phyloP scores from a whole-genome alignment of 1,140 invertebrate genomes.

The Trachelipus rathkii region DNA sequence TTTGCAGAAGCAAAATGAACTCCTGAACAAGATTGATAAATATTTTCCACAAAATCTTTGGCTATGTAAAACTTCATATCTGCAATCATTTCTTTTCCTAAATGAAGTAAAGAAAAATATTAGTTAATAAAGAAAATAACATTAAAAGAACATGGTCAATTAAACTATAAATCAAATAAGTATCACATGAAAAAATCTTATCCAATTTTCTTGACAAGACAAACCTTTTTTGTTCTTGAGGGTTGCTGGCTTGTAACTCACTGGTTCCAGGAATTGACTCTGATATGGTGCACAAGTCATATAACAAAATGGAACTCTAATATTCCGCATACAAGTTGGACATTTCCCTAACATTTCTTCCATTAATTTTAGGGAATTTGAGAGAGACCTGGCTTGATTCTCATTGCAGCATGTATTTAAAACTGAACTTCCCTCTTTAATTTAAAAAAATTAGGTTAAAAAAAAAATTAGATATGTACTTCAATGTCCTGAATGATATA shows the following conservation, averaged over 20 bases:
- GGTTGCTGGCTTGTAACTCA: conserved; percentile 43
- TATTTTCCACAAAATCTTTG: conserved; percentile 63
- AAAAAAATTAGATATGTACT: too few relatives aligned
- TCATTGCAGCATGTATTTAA: conserved; percentile 49
- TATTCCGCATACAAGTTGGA: conserved; percentile 79
- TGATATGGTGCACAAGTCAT: conserved; percentile 77
- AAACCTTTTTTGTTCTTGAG: conserved; percentile 31
- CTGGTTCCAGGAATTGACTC: conserved; percentile 66
- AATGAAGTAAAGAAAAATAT: background rate
- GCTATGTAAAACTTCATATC: conserved; percentile 59
- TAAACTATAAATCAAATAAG: background rate
- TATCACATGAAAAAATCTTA: background rate
- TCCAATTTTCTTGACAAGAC: background rate
- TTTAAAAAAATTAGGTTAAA: background rate
- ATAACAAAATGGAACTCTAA: conserved; percentile 73
- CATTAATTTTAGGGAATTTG: conserved; percentile 56
- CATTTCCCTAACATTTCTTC: conserved; percentile 67
- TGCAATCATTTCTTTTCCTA: conserved; percentile 48
- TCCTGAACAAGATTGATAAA: conserved; percentile 76
- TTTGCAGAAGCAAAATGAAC: conserved; percentile 64
- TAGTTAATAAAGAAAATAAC: background rate
- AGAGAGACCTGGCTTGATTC: conserved; percentile 48
- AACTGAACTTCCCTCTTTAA: conserved; percentile 14
- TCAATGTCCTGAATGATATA: too few relatives aligned
- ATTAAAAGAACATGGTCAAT: background rate